A percentile compares a stretch with the other conserved stretches of the same genome.
Evolutionary conservation across 1,140 invertebrate genomes (phyloP).

Genomic region (Sarcophaga bullata): DNA sequence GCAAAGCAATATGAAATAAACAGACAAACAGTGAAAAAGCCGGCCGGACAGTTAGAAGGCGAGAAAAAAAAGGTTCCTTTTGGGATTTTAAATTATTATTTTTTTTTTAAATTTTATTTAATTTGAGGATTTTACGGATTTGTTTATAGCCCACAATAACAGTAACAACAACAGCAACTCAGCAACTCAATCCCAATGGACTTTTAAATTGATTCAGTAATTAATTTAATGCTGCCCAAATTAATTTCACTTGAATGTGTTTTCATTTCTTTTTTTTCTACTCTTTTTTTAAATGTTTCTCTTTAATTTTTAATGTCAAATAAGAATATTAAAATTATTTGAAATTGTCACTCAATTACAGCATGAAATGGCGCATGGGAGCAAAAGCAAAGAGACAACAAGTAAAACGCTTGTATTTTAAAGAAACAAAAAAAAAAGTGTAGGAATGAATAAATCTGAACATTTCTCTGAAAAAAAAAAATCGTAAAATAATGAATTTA

Average conservation of each 20-base stretch:
- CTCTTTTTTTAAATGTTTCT: background rate
- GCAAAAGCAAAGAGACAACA: too few species aligned
- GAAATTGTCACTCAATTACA: constrained; percentile 37
- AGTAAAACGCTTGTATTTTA: too few species aligned
- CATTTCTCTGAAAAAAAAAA: too few species aligned
- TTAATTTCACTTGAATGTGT: background rate
- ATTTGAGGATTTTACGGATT: background rate
- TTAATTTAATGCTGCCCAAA: constrained; percentile 27
- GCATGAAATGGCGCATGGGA: too few species aligned
- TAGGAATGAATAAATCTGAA: too few species aligned
- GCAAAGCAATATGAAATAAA: background rate
- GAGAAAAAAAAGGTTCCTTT: constrained; percentile 19
- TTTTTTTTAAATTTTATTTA: constrained; percentile 13
- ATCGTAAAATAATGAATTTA: too few species aligned
- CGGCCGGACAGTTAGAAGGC: background rate
- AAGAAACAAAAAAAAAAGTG: too few species aligned
- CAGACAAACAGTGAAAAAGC: background rate
- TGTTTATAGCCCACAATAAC: too few species aligned
- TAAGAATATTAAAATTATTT: constrained; percentile 29
- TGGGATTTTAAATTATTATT: constrained; percentile 33
- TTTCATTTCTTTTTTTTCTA: background rate
- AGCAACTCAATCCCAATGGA: constrained; percentile 8
- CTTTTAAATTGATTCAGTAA: constrained; percentile 34
- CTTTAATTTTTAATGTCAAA: constrained; percentile 2
- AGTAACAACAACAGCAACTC: background rate